Evolutionary conservation across 1,140 invertebrate genomes (phyloP).

Genomic region (Riptortus pedestris): DNA sequence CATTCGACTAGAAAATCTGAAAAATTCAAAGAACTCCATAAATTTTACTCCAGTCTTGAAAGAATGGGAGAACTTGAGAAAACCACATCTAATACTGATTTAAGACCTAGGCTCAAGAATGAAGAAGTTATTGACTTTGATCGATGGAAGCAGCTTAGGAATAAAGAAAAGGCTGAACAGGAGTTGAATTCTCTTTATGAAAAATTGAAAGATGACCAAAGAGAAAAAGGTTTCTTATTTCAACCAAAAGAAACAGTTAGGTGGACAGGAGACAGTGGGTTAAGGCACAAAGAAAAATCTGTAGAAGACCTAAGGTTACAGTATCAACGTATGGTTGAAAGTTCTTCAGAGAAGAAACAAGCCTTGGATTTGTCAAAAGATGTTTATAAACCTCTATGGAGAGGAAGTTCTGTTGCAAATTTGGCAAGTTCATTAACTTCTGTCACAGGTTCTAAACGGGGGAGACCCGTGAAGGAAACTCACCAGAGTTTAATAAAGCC

Average conservation of each 20-base stretch:
- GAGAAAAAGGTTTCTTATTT: slow-evolving; percentile 74
- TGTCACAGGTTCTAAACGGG: slow-evolving; percentile 30
- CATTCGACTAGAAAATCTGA: slow-evolving; percentile 63
- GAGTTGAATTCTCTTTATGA: slow-evolving; percentile 66
- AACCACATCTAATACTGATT: slow-evolving; percentile 55
- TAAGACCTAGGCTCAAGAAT: slow-evolving; percentile 55
- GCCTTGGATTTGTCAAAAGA: slow-evolving; percentile 42
- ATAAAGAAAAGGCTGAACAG: slow-evolving; percentile 67
- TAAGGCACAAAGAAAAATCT: slow-evolving; percentile 73
- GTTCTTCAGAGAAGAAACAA: slow-evolving; percentile 39
- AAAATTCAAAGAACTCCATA: slow-evolving; percentile 72
- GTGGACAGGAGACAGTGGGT: slow-evolving; percentile 64
- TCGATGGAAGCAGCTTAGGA: slow-evolving; percentile 66
- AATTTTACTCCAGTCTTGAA: slow-evolving; percentile 77
- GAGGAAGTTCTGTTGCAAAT: slow-evolving; percentile 66
- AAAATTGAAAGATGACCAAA: slow-evolving; percentile 67
- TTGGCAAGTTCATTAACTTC: slow-evolving; percentile 51
- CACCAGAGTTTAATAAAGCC: slow-evolving; percentile 23
- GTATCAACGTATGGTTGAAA: slow-evolving; percentile 47
- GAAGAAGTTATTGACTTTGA: slow-evolving; percentile 74
- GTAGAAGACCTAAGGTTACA: slow-evolving; percentile 71
- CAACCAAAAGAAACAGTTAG: slow-evolving; percentile 55
- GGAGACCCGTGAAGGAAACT: slow-evolving; percentile 30
- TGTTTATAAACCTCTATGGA: slow-evolving; percentile 68
- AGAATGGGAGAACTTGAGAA: slow-evolving; percentile 71